Percentiles rank a stretch among this genome's conserved stretches.
phyloP scores from a whole-genome alignment of 2,888 invertebrate species.

The Ichneumoninae sp. region DNA sequence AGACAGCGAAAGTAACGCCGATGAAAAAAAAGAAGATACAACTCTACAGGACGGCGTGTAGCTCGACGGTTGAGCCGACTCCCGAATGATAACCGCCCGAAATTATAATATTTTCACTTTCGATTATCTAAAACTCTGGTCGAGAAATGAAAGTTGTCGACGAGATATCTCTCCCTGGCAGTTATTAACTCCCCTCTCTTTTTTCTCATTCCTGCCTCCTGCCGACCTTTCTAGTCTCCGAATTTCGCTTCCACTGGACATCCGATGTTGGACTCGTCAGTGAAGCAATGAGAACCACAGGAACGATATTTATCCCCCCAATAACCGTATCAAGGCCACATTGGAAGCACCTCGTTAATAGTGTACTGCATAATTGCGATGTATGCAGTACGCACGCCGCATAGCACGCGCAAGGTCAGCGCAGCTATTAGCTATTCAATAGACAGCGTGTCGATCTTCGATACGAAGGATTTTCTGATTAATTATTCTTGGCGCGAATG shows the following conservation, averaged over 20 bases:
- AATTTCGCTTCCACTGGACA: background rate
- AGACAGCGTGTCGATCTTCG: constrained; percentile 44
- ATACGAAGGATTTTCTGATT: constrained; percentile 49
- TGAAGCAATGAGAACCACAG: background rate
- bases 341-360: constrained; percentile 22
- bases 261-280: background rate
- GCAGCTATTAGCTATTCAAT: constrained; percentile 40
- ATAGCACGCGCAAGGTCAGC: constrained; percentile 40
- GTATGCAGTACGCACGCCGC: constrained; percentile 1
- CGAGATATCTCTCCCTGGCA: constrained; percentile 28
- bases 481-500: constrained; percentile 44
- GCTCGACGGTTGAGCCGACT: background rate
- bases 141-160: constrained; percentile 57
- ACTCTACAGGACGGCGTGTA: background rate
- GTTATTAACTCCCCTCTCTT: constrained; percentile 8
- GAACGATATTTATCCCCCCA: background rate
- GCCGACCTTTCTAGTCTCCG: background rate
- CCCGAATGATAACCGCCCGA: background rate
- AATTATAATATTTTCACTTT: background rate
- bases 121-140: constrained; percentile 9
- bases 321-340: constrained; percentile 30
- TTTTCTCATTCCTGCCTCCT: background rate
- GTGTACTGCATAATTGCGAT: background rate
- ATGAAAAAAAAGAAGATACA: background rate
- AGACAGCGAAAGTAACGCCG: background rate